These are phyloP conservation scores for Trichonephila clavipes DNA, from an alignment of 1,140 invertebrate species.

Conservation along the genomic window DNA sequence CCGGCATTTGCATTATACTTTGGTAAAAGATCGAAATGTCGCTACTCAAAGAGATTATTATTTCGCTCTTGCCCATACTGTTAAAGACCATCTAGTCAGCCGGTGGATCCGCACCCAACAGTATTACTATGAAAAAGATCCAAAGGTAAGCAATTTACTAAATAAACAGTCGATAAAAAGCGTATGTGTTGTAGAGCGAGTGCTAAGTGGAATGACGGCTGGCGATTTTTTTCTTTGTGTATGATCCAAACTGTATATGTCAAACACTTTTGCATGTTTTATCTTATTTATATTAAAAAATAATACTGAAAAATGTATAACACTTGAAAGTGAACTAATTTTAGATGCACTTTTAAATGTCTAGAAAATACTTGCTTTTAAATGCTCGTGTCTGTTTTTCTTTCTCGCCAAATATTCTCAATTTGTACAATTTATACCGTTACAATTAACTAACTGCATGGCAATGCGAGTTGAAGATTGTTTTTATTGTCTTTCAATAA, in stretches of 20 bases:
- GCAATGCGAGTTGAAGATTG: not conserved
- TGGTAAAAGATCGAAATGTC: conserved; percentile 99
- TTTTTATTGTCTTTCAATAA: not conserved
- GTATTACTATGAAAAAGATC: conserved; percentile 99
- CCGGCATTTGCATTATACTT: conserved; percentile 98
- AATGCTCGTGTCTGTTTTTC: no score
- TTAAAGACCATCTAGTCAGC: conserved; percentile 98
- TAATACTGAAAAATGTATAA: no score
- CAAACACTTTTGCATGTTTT: no score
- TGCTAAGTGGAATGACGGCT: not conserved
- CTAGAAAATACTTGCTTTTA: no score
- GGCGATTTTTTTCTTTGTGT: not conserved
- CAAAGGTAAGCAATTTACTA: conserved; percentile 89
- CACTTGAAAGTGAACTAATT: no score
- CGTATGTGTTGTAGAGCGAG: not conserved
- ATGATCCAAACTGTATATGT: no score
- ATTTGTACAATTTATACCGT: not conserved
- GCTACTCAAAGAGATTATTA: conserved; percentile 98
- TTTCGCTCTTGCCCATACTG: conserved; percentile 97
- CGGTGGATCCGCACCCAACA: conserved; percentile 99
- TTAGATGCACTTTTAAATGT: no score
- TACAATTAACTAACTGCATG: not conserved
- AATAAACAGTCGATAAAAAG: not conserved
- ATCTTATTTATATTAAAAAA: no score
- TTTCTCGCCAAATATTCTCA: no score